phyloP scores from a whole-genome alignment of 2,888 invertebrate species.

The Trichacis sp. region DNA sequence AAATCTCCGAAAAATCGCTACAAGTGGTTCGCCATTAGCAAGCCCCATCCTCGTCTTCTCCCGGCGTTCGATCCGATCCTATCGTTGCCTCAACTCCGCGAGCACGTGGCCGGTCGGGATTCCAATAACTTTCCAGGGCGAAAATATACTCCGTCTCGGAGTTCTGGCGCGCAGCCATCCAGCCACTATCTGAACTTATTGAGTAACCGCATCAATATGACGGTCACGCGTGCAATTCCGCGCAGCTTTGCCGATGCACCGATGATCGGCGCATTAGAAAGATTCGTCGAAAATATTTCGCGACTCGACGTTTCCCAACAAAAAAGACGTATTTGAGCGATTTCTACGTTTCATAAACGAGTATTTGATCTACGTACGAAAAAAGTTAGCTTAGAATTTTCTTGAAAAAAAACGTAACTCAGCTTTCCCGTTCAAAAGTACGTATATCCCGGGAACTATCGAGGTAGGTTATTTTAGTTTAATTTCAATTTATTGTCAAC shows the following conservation, averaged over 20 bases:
- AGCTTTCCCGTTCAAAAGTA: no score
- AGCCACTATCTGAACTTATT: neutral
- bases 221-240: neutral
- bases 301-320: no score
- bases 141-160: neutral
- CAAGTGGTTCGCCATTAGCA: constrained; percentile 35
- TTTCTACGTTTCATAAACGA: no score
- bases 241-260: neutral
- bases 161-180: constrained; percentile 1
- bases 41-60: constrained; percentile 24
- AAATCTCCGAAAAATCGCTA: constrained; percentile 18
- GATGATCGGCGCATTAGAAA: neutral
- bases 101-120: constrained; percentile 29
- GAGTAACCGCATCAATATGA: constrained; percentile 4
- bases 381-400: no score
- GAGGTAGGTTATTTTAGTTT: no score
- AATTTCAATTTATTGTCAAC: no score
- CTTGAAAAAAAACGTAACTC: no score
- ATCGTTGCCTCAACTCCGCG: constrained; percentile 6
- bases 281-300: no score
- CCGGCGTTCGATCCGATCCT: constrained; percentile 36
- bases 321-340: no score
- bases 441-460: no score
- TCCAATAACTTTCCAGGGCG: constrained; percentile 1
- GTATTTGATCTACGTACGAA: no score